phyloP scores from a whole-genome alignment of 2,797 vertebrate species.

The Brachyrhaphis roseni region DNA sequence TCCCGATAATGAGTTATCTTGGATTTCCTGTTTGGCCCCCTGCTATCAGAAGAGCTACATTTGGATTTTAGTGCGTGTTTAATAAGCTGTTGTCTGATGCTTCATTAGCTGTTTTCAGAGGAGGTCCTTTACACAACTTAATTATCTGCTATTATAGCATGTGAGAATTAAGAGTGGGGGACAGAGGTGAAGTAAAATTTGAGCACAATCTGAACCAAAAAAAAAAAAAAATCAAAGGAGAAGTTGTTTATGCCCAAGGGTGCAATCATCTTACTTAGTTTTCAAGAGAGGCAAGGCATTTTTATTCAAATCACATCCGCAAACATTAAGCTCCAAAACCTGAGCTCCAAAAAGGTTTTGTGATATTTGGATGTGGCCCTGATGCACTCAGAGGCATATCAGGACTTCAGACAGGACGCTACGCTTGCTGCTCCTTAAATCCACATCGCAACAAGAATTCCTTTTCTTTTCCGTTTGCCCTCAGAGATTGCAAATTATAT shows the following conservation, averaged over 20 bases:
- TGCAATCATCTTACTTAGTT: constrained; percentile 54
- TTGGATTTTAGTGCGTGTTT: neutral
- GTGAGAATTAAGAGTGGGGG: constrained; percentile 34
- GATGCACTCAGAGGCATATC: constrained; percentile 48
- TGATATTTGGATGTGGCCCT: constrained; percentile 58
- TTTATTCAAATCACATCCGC: constrained; percentile 68
- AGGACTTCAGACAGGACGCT: constrained; percentile 43
- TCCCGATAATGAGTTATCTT: neutral
- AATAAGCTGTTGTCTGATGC: constrained; percentile 5
- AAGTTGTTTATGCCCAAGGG: constrained; percentile 69
- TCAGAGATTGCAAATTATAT: constrained; percentile 2
- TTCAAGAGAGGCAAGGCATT: constrained; percentile 59
- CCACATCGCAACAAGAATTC: constrained; percentile 25
- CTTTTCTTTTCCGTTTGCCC: constrained; percentile 17
- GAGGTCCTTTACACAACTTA: neutral
- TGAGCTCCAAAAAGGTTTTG: constrained; percentile 39
- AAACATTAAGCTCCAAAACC: constrained; percentile 58
- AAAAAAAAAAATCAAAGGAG: constrained; percentile 50
- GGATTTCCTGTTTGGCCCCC: constrained; percentile 33
- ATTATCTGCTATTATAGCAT: constrained; percentile 15
- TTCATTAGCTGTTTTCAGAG: constrained; percentile 8
- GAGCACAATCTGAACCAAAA: constrained; percentile 32
- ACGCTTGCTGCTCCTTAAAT: constrained; percentile 49
- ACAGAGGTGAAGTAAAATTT: constrained; percentile 45
- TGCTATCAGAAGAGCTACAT: neutral